A percentile compares a stretch with the other conserved stretches of the same genome.
Evolutionary conservation across 2,113 vertebrate genomes (phyloP).

Genomic region (Paraplagusia blochii): DNA sequence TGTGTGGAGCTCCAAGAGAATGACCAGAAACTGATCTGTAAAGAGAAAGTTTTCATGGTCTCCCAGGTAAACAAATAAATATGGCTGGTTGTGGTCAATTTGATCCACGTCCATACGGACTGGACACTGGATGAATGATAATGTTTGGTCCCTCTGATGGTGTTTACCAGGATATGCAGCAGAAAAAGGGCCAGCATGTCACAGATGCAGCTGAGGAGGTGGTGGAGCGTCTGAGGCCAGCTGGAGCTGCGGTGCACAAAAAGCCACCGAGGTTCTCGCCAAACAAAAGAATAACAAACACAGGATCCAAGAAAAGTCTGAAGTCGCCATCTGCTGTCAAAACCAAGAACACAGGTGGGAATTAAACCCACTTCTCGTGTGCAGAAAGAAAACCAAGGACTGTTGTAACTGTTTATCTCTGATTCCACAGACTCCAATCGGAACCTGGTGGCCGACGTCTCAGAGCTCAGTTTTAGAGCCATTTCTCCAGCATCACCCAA

Average conservation of each 20-base stretch:
- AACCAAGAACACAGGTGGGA: slow-evolving; percentile 73
- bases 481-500: slow-evolving; percentile 50
- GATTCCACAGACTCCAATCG: slow-evolving; percentile 67
- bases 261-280: slow-evolving; percentile 58
- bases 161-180: slow-evolving; percentile 80
- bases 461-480: slow-evolving; percentile 62
- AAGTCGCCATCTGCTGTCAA: slow-evolving; percentile 63
- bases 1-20: slow-evolving; percentile 65
- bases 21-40: slow-evolving; percentile 76
- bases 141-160: slow-evolving; percentile 24
- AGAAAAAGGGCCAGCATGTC: slow-evolving; percentile 74
- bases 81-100: no score
- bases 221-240: slow-evolving; percentile 55
- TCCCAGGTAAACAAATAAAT: slow-evolving; percentile 75
- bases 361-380: not conserved
- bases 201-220: slow-evolving; percentile 64
- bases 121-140: no score
- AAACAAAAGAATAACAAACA: slow-evolving; percentile 31
- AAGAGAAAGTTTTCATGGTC: slow-evolving; percentile 80
- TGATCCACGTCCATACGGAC: no score
- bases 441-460: slow-evolving; percentile 42
- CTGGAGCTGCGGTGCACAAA: slow-evolving; percentile 61
- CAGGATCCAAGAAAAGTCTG: slow-evolving; percentile 34
- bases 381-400: not conserved
- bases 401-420: not conserved